A percentile compares a stretch with the other conserved stretches of the same genome.
These are phyloP conservation scores for Pardalotus punctatus DNA, from an alignment of 2,113 vertebrate genomes.

Conservation along the genomic window DNA sequence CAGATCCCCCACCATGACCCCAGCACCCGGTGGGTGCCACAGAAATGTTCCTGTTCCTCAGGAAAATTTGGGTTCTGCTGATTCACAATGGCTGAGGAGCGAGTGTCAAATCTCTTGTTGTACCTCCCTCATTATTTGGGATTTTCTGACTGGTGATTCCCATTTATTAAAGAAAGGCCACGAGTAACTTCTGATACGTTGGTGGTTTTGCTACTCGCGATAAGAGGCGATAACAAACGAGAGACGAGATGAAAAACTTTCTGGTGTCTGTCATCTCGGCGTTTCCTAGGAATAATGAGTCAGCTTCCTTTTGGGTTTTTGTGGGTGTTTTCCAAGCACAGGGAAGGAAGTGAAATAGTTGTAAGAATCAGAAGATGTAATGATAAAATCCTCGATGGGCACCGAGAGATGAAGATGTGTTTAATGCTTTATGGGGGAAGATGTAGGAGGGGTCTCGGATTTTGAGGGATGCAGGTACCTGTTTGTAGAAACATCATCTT, in stretches of 20 bases:
- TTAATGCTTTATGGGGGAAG: neutral
- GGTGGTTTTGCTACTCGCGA: neutral
- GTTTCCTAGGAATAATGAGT: constrained; percentile 7
- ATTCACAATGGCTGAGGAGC: neutral
- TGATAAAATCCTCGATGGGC: neutral
- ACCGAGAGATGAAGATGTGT: neutral
- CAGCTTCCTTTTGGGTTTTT: neutral
- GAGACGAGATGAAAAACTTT: neutral
- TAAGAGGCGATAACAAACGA: neutral
- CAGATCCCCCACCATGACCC: fast-evolving
- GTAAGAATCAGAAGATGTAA: neutral
- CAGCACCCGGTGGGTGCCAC: neutral
- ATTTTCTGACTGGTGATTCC: neutral
- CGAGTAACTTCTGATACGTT: neutral
- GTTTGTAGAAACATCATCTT: neutral
- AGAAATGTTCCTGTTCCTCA: neutral
- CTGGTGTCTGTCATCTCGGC: neutral
- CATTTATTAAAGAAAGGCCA: neutral
- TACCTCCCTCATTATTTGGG: neutral
- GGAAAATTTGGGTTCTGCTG: neutral
- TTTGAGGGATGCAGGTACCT: neutral
- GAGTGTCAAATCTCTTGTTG: neutral
- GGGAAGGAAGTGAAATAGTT: neutral
- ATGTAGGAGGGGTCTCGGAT: neutral
- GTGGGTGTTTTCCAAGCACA: neutral